A percentile compares a stretch with the other conserved stretches of the same genome.
These are phyloP conservation scores for Arnoldichthys spilopterus DNA, from an alignment of 2,797 vertebrate genomes.

Conservation along the genomic window DNA sequence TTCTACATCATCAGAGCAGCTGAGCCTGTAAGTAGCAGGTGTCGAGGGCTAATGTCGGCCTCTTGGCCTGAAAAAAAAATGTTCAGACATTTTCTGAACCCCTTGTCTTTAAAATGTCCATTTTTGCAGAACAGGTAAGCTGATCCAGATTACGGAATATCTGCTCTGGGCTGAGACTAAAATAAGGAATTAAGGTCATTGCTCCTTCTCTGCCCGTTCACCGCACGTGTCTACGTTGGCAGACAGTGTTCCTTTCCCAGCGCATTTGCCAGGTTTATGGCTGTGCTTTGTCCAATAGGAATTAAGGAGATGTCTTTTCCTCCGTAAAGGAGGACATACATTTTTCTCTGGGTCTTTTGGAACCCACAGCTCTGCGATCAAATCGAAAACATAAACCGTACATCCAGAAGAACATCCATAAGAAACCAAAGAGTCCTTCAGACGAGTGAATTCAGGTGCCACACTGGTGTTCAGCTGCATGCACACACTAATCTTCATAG, in stretches of 20 bases:
- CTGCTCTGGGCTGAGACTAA: constrained; percentile 6
- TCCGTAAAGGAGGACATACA: background rate
- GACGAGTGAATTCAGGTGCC: background rate
- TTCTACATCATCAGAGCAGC: too few species aligned
- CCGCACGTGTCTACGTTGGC: background rate
- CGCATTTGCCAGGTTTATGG: background rate
- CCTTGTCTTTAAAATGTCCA: background rate
- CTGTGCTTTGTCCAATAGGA: background rate
- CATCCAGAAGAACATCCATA: background rate
- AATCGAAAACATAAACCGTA: background rate
- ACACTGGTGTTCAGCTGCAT: background rate
- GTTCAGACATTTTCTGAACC: too few species aligned
- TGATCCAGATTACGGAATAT: background rate
- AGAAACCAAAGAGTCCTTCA: background rate
- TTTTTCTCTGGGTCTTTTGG: background rate
- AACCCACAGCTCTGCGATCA: background rate
- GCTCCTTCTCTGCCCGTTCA: background rate
- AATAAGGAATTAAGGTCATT: constrained; percentile 20
- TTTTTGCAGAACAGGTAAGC: background rate
- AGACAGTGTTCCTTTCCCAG: background rate
- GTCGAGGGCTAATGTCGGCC: too few species aligned
- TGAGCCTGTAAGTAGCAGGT: too few species aligned
- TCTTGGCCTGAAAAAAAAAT: too few species aligned
- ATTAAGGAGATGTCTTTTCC: background rate
- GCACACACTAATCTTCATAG: background rate